Percentiles rank a stretch among this genome's conserved stretches.
Conservation (phyloP, 2,888 invertebrate genomes). For the Euproctis similis region DNA sequence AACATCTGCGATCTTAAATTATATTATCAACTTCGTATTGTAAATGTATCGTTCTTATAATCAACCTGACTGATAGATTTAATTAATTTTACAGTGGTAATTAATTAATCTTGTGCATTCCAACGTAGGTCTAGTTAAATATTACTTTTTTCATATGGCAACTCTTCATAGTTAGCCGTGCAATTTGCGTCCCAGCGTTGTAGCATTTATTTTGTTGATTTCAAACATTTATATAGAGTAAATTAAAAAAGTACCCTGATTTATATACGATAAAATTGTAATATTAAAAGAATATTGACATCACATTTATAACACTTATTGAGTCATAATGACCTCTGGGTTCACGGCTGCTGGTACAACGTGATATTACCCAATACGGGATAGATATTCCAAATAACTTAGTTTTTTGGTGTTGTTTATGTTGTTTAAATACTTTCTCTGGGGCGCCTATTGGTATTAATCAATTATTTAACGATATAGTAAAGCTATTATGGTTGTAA, state of each 20-base stretch:
- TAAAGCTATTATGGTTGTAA: constrained; percentile 35
- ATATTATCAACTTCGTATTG: too few relatives aligned
- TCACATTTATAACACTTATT: constrained; percentile 28
- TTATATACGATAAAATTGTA: constrained; percentile 18
- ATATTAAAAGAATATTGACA: constrained; percentile 15
- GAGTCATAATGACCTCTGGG: constrained; percentile 51
- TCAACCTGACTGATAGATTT: too few relatives aligned
- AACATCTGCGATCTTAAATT: too few relatives aligned
- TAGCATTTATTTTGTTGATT: constrained; percentile 38
- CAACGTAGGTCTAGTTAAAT: too few relatives aligned
- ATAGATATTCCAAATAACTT: constrained; percentile 49
- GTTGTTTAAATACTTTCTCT: constrained; percentile 16
- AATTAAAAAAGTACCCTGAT: constrained; percentile 12
- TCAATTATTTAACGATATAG: constrained; percentile 17
- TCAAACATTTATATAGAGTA: constrained; percentile 24
- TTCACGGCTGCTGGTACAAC: constrained; percentile 61
- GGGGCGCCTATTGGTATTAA: constrained; percentile 10
- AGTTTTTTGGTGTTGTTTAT: constrained; percentile 29
- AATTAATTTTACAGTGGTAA: too few relatives aligned
- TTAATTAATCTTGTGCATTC: too few relatives aligned
- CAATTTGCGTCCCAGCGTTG: constrained; percentile 57
- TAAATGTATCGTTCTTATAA: too few relatives aligned
- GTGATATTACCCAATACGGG: constrained; percentile 57
- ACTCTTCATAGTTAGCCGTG: constrained; percentile 47
- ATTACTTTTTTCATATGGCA: too few relatives aligned